Evolutionary conservation across 2,888 invertebrate genomes (phyloP), one percentile per base, ranked within the genome.

Genomic region (Dolichomitus sp.): DNA sequence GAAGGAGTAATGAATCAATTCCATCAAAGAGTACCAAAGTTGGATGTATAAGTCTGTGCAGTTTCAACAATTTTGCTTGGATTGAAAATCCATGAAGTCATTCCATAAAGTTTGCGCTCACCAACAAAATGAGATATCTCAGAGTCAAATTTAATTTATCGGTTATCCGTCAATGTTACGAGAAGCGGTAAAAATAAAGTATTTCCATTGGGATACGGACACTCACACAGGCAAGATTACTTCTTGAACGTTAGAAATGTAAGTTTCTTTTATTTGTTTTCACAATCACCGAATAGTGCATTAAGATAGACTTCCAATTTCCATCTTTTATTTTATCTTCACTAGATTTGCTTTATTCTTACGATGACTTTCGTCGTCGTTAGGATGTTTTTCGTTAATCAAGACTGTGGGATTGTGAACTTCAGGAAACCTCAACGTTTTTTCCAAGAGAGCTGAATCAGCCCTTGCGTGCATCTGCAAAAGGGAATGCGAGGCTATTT

Each of bases 1-100:
- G 33, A 1, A 33, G 59, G 30, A 59, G 59, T 33, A 59, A 59
- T 59, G 30, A 30, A 59, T 59, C 33, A 33, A 59, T 59, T 59
- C 59, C n/a, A 59, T 59, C 59, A 33, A 59, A 59, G 33, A 33
- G 33, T 33, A 33, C 59, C 59, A 30, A 57, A 57, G 30, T 57
- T 57, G n/a, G n/a, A n/a, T n/a, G 33, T 33, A n/a, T 59, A 17
- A 59, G 30, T 33, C 33, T 33, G 12, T 1, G 54, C 27, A 54
- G 54, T 54, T 27, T 19, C 19, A 19, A 23, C 19, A 19, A 9
- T 52, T 9, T 23, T 1, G 14, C 27, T 27, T 12, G 27, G 23
- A 54, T 54, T 54, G 54, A 54, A 54, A 54, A 54, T 54, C 27
- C 54, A 27, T 54, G 54, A 54, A 12, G 27, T 27, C 27, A 27